phyloP scores from a whole-genome alignment of 30 jellyfish, hydroid and myxozoan genomes.

The Turritopsis rubra region DNA sequence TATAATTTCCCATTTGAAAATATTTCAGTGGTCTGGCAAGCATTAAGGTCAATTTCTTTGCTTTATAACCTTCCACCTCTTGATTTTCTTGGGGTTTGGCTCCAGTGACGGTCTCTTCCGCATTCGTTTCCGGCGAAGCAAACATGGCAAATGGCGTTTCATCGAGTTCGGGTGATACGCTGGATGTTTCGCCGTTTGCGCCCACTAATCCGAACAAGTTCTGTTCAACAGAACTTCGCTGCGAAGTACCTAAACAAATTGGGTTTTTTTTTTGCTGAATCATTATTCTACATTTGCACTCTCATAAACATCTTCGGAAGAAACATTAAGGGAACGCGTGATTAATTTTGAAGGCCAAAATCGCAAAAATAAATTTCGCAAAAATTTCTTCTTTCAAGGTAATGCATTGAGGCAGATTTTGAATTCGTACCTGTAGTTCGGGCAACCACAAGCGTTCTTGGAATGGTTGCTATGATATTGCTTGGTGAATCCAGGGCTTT shows the following conservation, averaged over 20 bases:
- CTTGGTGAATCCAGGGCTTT: slow-evolving; percentile 45
- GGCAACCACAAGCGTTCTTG: slow-evolving; percentile 37
- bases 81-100: slow-evolving; percentile 5
- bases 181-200: slow-evolving; percentile 23
- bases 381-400: no score
- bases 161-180: slow-evolving; percentile 8
- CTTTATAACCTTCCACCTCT: background rate
- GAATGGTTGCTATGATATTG: slow-evolving; percentile 38
- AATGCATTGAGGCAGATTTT: no score
- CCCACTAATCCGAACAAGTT: slow-evolving; percentile 29
- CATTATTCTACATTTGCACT: no score
- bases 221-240: background rate
- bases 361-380: no score
- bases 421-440: background rate
- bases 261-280: no score
- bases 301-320: no score
- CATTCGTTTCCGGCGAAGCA: slow-evolving; percentile 28
- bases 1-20: slow-evolving; percentile 36
- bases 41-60: slow-evolving; percentile 37
- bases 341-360: no score
- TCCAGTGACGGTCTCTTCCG: slow-evolving; percentile 11
- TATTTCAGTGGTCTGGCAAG: slow-evolving; percentile 85
- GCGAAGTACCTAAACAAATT: background rate
- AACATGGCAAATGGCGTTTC: slow-evolving; percentile 32
- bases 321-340: no score